A percentile compares a stretch with the other conserved stretches of the same genome.
phyloP scores from a whole-genome alignment of 2,113 vertebrate genomes.

The Mormoops blainvillei region DNA sequence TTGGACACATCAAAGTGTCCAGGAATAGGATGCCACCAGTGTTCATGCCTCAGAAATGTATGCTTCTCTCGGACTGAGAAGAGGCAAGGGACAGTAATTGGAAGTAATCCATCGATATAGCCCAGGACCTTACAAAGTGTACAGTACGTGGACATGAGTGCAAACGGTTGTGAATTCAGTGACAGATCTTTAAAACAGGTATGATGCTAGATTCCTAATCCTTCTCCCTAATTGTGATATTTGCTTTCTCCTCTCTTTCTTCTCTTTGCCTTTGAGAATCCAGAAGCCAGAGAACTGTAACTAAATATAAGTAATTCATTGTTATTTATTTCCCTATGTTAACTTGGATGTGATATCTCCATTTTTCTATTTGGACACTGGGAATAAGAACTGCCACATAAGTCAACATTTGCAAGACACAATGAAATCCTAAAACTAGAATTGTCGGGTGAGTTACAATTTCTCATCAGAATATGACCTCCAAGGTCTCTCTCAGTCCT shows the following conservation, averaged over 20 bases:
- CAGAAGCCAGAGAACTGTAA: background rate
- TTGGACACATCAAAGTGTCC: background rate
- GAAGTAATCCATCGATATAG: background rate
- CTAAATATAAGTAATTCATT: background rate
- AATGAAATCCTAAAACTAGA: background rate
- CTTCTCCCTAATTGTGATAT: background rate
- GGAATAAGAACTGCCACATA: background rate
- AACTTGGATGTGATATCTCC: background rate
- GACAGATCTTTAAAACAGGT: background rate
- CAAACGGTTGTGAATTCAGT: background rate
- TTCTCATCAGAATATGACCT: slow-evolving; percentile 40
- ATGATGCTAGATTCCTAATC: background rate
- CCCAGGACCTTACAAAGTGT: too few relatives aligned
- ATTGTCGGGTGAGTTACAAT: background rate
- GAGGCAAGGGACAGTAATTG: background rate
- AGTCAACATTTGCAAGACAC: background rate
- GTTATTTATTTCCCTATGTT: background rate
- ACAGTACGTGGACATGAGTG: background rate
- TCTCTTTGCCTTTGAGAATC: background rate
- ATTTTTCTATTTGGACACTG: background rate
- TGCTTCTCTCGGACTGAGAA: background rate
- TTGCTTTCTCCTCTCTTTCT: background rate
- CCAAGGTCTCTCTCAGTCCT: background rate
- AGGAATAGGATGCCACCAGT: background rate
- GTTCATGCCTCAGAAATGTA: background rate